Evolutionary conservation across 2,113 vertebrate species (phyloP).

Genomic region (Bufo bufo): DNA sequence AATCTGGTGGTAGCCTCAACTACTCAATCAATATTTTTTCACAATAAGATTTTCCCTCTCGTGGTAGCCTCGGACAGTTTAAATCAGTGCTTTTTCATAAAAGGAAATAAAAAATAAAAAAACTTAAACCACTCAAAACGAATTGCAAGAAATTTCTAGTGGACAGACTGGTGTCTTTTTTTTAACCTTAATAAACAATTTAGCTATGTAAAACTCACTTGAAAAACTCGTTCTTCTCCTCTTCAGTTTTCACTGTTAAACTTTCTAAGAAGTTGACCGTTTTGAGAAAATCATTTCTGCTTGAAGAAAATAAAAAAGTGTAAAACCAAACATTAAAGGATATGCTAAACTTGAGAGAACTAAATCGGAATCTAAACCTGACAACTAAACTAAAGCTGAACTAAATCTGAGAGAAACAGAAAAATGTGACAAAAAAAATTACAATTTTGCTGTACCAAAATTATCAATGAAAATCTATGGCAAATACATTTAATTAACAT

Average conservation of each 20-base stretch:
- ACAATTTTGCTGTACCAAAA: neutral
- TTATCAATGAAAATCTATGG: neutral
- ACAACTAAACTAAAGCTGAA: no score
- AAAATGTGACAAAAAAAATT: neutral
- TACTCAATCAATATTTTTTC: no score
- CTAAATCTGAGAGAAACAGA: no score
- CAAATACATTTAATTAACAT: neutral
- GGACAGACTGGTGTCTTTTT: no score
- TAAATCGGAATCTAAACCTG: neutral
- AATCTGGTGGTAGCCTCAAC: no score
- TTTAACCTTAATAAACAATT: neutral
- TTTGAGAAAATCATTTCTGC: slow-evolving; percentile 95
- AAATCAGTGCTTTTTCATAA: no score
- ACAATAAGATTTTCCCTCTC: no score
- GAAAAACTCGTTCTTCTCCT: slow-evolving; percentile 98
- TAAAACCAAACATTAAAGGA: neutral
- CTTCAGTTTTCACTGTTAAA: slow-evolving; percentile 92
- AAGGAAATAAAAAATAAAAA: no score
- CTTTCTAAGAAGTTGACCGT: slow-evolving; percentile 94
- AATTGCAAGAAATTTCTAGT: no score
- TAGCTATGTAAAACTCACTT: slow-evolving; percentile 80
- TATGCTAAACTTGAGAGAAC: neutral
- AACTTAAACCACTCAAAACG: no score
- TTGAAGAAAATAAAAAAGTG: slow-evolving; percentile 51
- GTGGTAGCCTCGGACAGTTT: no score